Evolutionary conservation across 2,888 invertebrate genomes (phyloP).

Genomic region (Hirudinaria manillensis): DNA sequence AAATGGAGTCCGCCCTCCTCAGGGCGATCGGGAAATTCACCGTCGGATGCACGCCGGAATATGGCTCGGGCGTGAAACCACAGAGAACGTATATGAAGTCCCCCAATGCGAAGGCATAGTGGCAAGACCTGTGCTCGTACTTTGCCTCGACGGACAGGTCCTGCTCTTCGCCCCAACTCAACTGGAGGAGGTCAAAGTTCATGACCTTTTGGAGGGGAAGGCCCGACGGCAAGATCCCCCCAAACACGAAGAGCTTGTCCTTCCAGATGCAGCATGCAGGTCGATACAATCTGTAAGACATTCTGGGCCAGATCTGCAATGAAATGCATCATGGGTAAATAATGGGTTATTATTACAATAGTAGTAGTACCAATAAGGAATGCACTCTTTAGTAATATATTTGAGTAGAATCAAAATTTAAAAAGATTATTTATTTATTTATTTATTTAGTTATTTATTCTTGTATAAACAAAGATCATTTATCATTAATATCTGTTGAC

Average conservation of each 20-base stretch:
- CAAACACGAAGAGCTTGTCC: constrained; percentile 38
- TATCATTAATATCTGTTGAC: background rate
- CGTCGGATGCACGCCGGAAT: constrained; percentile 27
- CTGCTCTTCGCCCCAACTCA: constrained; percentile 37
- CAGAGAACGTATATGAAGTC: constrained; percentile 36
- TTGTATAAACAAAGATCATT: no score
- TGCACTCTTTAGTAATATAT: background rate
- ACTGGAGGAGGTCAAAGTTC: constrained; percentile 32
- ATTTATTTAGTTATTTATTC: background rate
- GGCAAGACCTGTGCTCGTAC: constrained; percentile 33
- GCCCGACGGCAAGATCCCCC: constrained; percentile 38
- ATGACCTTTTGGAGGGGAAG: constrained; percentile 35
- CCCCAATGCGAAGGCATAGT: constrained; percentile 37
- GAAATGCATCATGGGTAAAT: background rate
- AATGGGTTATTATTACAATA: no score
- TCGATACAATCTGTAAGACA: constrained; percentile 38
- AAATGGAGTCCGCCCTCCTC: constrained; percentile 34
- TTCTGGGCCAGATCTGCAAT: constrained; percentile 36
- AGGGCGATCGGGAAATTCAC: constrained; percentile 34
- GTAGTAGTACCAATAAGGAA: background rate
- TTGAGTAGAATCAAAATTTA: background rate
- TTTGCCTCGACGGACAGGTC: background rate
- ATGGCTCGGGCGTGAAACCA: constrained; percentile 30
- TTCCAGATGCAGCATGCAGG: constrained; percentile 36
- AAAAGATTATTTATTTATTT: background rate